A percentile compares a stretch with the other conserved stretches of the same genome.
These are phyloP conservation scores for Chrysolina oricalcia DNA, from an alignment of 2,888 invertebrate species.

Conservation along the genomic window DNA sequence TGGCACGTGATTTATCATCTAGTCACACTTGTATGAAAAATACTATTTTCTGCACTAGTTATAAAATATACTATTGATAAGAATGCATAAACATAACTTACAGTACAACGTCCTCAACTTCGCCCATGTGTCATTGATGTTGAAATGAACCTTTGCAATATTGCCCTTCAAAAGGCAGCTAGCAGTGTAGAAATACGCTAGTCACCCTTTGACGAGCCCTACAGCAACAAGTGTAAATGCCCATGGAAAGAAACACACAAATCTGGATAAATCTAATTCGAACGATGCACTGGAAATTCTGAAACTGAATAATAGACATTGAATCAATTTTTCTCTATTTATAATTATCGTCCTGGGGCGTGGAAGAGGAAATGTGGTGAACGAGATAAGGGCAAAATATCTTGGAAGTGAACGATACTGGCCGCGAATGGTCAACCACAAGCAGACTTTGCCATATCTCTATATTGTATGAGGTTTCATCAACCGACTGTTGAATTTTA, in stretches of 20 bases:
- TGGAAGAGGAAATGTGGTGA: constrained; percentile 53
- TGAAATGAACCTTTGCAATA: constrained; percentile 64
- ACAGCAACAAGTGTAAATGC: constrained; percentile 62
- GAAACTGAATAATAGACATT: constrained; percentile 29
- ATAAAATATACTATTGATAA: too few relatives aligned
- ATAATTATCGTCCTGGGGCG: constrained; percentile 49
- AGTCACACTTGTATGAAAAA: too few relatives aligned
- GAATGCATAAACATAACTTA: background rate
- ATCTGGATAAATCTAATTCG: background rate
- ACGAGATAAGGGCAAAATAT: constrained; percentile 51
- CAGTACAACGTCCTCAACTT: background rate
- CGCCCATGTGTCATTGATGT: background rate
- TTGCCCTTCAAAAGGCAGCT: constrained; percentile 75
- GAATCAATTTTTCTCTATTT: constrained; percentile 46
- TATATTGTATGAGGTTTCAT: constrained; percentile 22
- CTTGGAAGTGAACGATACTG: constrained; percentile 35
- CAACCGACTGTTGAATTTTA: constrained; percentile 25
- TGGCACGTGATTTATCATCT: too few relatives aligned
- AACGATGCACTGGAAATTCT: constrained; percentile 16
- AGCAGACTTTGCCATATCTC: constrained; percentile 5
- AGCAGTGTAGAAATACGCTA: constrained; percentile 69
- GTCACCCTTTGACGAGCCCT: constrained; percentile 74
- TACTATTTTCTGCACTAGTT: too few relatives aligned
- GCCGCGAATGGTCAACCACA: constrained; percentile 38
- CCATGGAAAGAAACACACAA: background rate